Evolutionary conservation across 2,113 vertebrate species (phyloP).

Genomic region (Chlorocebus sabaeus): DNA sequence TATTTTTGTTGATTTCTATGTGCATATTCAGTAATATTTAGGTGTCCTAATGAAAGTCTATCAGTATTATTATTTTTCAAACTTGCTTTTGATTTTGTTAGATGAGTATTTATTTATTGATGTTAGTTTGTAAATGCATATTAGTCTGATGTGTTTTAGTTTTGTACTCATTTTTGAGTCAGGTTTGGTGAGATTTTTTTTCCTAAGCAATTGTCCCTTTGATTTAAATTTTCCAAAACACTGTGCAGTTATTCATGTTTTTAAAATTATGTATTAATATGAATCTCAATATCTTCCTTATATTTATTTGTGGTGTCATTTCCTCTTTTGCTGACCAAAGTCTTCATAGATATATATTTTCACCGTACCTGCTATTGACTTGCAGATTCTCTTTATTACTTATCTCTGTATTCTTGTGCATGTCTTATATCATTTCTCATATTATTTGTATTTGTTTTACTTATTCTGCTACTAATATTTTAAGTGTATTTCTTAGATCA

Average conservation of each 20-base stretch:
- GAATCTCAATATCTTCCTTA: neutral
- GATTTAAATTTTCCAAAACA: neutral
- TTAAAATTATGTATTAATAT: neutral
- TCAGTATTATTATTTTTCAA: neutral
- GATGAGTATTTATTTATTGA: neutral
- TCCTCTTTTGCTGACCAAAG: neutral
- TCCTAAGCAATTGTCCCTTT: neutral
- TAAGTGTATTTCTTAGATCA: neutral
- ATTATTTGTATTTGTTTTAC: neutral
- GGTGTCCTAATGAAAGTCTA: neutral
- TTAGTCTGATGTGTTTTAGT: neutral
- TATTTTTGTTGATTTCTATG: neutral
- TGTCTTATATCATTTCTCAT: neutral
- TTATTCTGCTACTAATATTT: neutral
- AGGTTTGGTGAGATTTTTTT: neutral
- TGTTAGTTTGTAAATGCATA: neutral
- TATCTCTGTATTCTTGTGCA: neutral
- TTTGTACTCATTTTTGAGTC: neutral
- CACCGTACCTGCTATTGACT: neutral
- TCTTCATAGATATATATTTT: neutral
- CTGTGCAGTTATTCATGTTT: neutral
- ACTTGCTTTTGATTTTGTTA: neutral
- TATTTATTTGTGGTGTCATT: neutral
- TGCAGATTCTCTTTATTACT: neutral
- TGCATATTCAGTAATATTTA: neutral